Evolutionary conservation across 1,140 invertebrate genomes (phyloP), one percentile per base, ranked within the genome.

Genomic region (Camponotus vicinus): DNA sequence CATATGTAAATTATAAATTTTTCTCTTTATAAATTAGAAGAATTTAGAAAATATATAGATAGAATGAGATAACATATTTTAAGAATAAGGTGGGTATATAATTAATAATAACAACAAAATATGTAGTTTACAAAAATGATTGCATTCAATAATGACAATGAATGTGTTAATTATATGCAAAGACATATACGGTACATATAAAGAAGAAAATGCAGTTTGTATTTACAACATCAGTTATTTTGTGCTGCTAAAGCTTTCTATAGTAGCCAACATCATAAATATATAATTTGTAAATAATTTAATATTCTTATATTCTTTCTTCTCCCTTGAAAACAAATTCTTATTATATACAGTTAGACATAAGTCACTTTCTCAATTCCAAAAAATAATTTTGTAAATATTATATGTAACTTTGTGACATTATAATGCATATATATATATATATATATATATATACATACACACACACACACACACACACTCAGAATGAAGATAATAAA

Each of bases 121-220:
- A 57, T n/a, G 45, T 66, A 42, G 27, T 45, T 77, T 59, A 63
- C 32, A 71, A 77, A 71, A 63, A 71, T 89, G 59, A 13, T 18
- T 67, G 40, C 61, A 75, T 49, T 67, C 59, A 70, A 63, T 34
- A 13, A 78, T 66, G 84, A 89, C 88, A 89, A 88, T 89, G 85
- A 89, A 88, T 89, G 87, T 89, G 88, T 89, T 89, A 89, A 77
- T 69, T 76, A 52, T 52, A 52, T 76, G 5, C 66, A 89, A 27
- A 69, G 66, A 88, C 52, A 61, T 15, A 45, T 75, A 67, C n/a
- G 59, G 45, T 61, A 63, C 77, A 75, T 42, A 27, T 84, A 78
- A 85, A 70, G 45, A 78, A 85, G 45, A 78, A 21, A 66, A 76
- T 76, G 75, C 71, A 78, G 42, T 80, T 75, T 76, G 18, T 76